Percentiles rank a stretch among this genome's conserved stretches.
phyloP scores from a whole-genome alignment of 2,113 vertebrate species.

The Setophaga petechia region DNA sequence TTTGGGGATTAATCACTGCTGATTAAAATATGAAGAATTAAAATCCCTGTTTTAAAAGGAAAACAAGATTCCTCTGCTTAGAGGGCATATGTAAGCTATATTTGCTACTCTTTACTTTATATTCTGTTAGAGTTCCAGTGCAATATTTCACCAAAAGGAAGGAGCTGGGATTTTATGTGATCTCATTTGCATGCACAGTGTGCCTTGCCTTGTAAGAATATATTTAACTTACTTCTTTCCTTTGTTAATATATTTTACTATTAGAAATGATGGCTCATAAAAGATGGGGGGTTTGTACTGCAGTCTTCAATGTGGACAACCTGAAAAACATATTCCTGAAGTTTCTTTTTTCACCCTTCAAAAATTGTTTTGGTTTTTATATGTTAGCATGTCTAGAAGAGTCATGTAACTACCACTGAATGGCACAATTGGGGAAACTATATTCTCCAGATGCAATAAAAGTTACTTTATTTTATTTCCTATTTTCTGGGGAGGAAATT shows the following conservation, averaged over 20 bases:
- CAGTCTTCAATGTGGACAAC: neutral
- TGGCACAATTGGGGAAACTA: neutral
- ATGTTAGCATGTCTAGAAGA: constrained; percentile 30
- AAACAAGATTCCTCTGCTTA: neutral
- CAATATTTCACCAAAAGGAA: neutral
- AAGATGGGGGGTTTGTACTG: neutral
- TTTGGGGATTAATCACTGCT: neutral
- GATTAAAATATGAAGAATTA: neutral
- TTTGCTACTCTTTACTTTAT: neutral
- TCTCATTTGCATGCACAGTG: constrained; percentile 1
- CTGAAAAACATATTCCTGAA: neutral
- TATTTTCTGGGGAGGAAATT: constrained; percentile 3
- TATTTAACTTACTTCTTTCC: constrained; percentile 11
- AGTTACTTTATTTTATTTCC: constrained; percentile 45
- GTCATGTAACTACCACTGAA: constrained; percentile 24
- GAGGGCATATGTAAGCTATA: neutral
- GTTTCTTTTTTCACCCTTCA: neutral
- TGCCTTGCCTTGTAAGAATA: neutral
- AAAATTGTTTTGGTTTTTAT: neutral
- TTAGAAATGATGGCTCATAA: neutral
- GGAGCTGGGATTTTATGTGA: neutral
- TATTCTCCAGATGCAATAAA: constrained; percentile 40
- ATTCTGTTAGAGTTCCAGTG: neutral
- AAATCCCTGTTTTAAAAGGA: constrained; percentile 1
- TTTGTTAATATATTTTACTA: neutral